Base-by-base conservation (phyloP, 1,140 invertebrate genomes). In the Bilobella aurantiaca region DNA sequence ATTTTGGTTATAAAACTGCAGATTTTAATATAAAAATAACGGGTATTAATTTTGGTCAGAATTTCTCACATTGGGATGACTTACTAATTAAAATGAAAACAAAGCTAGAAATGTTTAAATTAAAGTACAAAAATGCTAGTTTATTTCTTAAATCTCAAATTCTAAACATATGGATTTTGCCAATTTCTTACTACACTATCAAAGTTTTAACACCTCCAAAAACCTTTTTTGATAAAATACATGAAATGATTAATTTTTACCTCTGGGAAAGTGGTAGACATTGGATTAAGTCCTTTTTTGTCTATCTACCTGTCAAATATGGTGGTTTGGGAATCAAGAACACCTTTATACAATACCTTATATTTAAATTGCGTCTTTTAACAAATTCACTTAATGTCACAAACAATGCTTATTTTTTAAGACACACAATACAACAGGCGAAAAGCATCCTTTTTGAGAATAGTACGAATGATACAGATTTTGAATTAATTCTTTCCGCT, bases 31-130 rank as follows among this genome's bases (percentile, higher is more conserved):
- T 63, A n/a, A 63, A 63, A 57, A 59, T 63, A 3, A 25, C 56
- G 14, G 62, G 62, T 3, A 63, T 63, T 30, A n/a, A 63, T 18
- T 63, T 63, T 57, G 62, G 62, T 3, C 23, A 12, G 23, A 14
- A 57, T 16, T 12, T 12, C 3, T 57, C 3, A 49, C 3, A 23
- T 58, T 63, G 3, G 28, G n/a, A 12, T 23, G 37, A 37, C 8
- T 25, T 37, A 14, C 3, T 47, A 3, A 3, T n/a, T 12, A 62
- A 37, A 21, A 32, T 62, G 28, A 16, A 37, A n/a, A n/a, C 5
- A 16, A 37, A 62, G 46, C 18, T 62, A 42, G 14, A n/a, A 8
- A 32, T 62, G 14, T 62, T 32, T 42, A 5, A 21, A 29, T 18
- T 2, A 3, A 62, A 62, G 32, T 62, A n/a, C 31, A 14, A 27